A percentile compares a stretch with the other conserved stretches of the same genome.
Evolutionary conservation across 2,797 vertebrate genomes (phyloP).

Genomic region (Pteropus rufus): DNA sequence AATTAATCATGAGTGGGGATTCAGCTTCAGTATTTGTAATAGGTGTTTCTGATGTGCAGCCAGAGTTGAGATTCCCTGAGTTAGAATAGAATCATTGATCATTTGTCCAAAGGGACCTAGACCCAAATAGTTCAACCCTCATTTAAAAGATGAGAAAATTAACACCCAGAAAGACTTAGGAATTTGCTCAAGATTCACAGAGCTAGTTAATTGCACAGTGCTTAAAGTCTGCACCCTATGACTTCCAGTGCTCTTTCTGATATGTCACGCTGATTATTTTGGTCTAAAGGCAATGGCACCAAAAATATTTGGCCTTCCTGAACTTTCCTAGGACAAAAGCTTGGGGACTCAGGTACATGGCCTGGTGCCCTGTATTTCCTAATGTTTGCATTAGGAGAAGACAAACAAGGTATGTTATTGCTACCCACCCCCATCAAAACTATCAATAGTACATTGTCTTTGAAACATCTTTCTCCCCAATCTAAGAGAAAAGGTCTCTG

Average conservation of each 20-base stretch:
- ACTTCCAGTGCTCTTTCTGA: not conserved
- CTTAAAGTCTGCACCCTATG: not conserved
- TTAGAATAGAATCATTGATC: not conserved
- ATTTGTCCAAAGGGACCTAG: not conserved
- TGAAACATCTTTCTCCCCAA: conserved; percentile 43
- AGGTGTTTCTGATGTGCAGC: not conserved
- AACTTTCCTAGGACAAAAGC: not conserved
- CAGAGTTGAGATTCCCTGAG: not conserved
- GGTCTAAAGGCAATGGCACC: not conserved
- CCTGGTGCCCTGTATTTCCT: not conserved
- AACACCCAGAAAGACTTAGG: not conserved
- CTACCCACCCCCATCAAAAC: not conserved
- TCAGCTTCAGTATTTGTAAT: not conserved
- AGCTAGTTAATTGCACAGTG: not conserved
- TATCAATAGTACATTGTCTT: not conserved
- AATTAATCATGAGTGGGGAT: not conserved
- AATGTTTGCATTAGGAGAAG: not conserved
- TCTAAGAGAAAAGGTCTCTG: conserved; percentile 75
- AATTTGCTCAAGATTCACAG: not conserved
- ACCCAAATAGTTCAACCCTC: not conserved
- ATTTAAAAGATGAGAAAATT: not conserved
- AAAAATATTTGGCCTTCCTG: not conserved
- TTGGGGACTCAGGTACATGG: not conserved
- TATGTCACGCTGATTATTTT: not conserved
- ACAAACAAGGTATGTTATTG: not conserved